Base-by-base conservation (phyloP, 2,888 invertebrate genomes). In the Tuberolachnus salignus region DNA sequence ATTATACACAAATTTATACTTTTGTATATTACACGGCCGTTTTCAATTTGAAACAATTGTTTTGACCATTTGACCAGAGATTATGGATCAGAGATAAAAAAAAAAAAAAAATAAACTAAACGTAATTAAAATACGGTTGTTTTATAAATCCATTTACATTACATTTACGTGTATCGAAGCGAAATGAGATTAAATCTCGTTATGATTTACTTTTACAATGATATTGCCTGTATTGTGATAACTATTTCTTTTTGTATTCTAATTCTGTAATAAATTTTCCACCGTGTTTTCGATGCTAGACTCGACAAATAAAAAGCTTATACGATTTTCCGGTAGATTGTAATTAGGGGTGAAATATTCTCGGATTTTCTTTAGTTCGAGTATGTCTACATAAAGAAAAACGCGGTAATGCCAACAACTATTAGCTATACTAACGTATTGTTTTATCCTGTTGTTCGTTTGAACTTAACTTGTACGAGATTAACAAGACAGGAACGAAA, bases 141-240 rank as follows among this genome's bases (percentile, higher is more conserved):
- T 26, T 67, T 1, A n/a, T n/a, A 67, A 51, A 67, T 67, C 26
- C 34, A 67, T 67, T 67, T 51, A 51, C 26, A 23, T 67, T 51
- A 26, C 51, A 49, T 21, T 49, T 67, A 26, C n/a, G 6, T 51
- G 1, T 11, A 26, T 67, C 51, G 19, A 51, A 13, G 10, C 3
- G 13, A 34, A 34, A 67, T 13, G 44, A 51, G 67, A 67, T 67
- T 13, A 16, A 26, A 67, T 26, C 51, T 51, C 19, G n/a, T 6
- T 23, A 8, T n/a, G 1, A n/a, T n/a, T n/a, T n/a, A n/a, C n/a
- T n/a, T 26, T 51, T 8, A 67, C 51, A 34, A 67, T 26, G 10
- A 34, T n/a, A 64, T 19, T 14, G 19, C 10, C 6, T 13, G 21
- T 49, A 49, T 66, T 49, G n/a, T 61, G 10, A 61, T 44, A 13